Conservation (phyloP, 2,888 invertebrate genomes). For the Tachina lurida region DNA sequence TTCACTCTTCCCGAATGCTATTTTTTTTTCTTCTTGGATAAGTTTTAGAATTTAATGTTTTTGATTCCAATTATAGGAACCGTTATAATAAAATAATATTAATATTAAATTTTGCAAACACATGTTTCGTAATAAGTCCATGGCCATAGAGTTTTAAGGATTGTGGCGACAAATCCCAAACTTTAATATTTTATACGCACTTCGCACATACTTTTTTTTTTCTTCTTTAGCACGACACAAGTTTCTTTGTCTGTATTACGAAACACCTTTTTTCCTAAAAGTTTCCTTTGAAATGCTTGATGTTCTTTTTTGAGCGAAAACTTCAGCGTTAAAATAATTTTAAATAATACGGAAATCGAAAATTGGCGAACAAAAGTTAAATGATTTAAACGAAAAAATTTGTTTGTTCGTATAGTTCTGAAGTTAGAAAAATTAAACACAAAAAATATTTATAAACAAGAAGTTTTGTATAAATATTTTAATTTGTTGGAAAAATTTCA, state of each 20-base stretch:
- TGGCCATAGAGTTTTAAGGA: constrained; percentile 71
- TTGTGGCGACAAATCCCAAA: constrained; percentile 9
- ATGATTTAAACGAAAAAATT: constrained; percentile 48
- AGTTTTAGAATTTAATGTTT: constrained; percentile 76
- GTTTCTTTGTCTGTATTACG: constrained; percentile 46
- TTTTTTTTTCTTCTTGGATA: background rate
- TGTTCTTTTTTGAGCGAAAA: constrained; percentile 1
- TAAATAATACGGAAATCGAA: constrained; percentile 26
- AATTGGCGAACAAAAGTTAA: constrained; percentile 38
- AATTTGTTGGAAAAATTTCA: constrained; percentile 64
- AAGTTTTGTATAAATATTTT: constrained; percentile 69
- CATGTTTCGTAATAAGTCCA: constrained; percentile 81
- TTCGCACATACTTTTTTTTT: background rate
- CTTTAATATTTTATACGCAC: background rate
- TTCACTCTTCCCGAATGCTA: background rate
- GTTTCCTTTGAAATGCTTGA: background rate
- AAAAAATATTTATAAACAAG: constrained; percentile 72
- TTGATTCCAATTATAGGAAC: constrained; percentile 83
- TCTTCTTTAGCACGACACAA: background rate
- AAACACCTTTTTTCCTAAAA: constrained; percentile 50
- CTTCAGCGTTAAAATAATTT: background rate
- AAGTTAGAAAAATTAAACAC: constrained; percentile 69
- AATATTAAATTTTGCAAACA: constrained; percentile 82
- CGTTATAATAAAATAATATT: constrained; percentile 83
- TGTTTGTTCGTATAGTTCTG: constrained; percentile 22